Evolutionary conservation across 2,888 invertebrate species (phyloP).

Genomic region (Acleris holmiana): DNA sequence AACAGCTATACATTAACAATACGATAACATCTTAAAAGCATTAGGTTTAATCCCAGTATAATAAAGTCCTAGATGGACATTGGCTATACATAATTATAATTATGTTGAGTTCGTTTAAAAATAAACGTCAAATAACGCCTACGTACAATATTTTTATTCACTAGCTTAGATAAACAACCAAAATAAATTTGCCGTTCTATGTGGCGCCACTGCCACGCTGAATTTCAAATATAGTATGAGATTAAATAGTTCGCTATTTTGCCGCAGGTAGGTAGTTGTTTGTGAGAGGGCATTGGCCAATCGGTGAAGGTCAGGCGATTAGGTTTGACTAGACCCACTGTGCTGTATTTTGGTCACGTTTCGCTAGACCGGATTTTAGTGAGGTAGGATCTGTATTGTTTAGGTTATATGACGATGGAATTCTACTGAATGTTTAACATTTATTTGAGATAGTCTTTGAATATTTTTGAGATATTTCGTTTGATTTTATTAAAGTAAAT

Average conservation of each 20-base stretch:
- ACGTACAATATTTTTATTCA: background rate
- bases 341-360: constrained; percentile 2
- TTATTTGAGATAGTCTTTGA: background rate
- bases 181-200: background rate
- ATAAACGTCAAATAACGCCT: no score
- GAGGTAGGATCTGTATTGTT: constrained; percentile 5
- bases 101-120: no score
- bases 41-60: no score
- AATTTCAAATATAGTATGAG: background rate
- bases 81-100: no score
- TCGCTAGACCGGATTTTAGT: constrained; percentile 9
- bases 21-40: no score
- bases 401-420: background rate
- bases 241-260: background rate
- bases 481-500: no score
- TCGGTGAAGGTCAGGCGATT: background rate
- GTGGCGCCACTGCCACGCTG: background rate
- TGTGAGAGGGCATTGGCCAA: background rate
- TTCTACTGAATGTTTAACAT: background rate
- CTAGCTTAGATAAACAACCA: background rate
- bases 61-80: no score
- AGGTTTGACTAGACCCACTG: background rate
- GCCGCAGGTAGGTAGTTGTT: background rate
- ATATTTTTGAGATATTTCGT: no score
- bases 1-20: no score